Evolutionary conservation across 2,888 invertebrate species (phyloP), one percentile per base, ranked within the genome.

Genomic region (Temnothorax rugatulus): DNA sequence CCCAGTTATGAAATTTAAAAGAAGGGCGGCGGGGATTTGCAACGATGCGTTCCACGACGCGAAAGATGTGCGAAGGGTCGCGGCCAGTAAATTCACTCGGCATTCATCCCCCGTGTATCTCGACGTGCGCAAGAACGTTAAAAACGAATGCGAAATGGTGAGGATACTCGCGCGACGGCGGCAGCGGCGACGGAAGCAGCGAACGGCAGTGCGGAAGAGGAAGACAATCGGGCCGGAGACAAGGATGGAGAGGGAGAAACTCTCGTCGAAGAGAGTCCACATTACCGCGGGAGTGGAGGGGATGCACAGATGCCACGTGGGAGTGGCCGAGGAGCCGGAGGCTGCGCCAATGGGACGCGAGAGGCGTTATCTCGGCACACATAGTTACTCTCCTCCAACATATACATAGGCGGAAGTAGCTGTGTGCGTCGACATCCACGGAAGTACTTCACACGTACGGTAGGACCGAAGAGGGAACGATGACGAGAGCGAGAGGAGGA

Each of bases 361-460:
- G 84, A 88, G 92, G 92, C 92, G 92, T 91, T 86, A 86, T 87
- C 87, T 82, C 29, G 68, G 66, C 50, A 15, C 74, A 88, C 85
- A 86, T 84, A 88, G 88, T 83, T 83, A 86, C 76, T 81, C 68
- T 76, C 69, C n/a, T 38, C 47, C 18, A 4, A 15, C 71, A 86
- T 71, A 61, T 57, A 63, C 85, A 84, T 66, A 79, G 59, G 52
- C 81, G 84, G 85, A 81, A 61, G 69, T 73, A 47, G 38, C 64
- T 57, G 79, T 84, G 83, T 84, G 88, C 79, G 86, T 89, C 4
- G 38, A 11, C 83, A 41, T 64, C 76, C 5, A 50, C 79, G 44
- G 44, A 7, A 41, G 18, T 47, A 47, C 18, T 18, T 21, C n/a
- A 15, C 54, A 41, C 25, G 18, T 34, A 69, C 25, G 50, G n/a